A percentile compares a stretch with the other conserved stretches of the same genome.
These are phyloP conservation scores for Acanthosepion pharaonis DNA, from an alignment of 2,888 invertebrate species.

Conservation along the genomic window DNA sequence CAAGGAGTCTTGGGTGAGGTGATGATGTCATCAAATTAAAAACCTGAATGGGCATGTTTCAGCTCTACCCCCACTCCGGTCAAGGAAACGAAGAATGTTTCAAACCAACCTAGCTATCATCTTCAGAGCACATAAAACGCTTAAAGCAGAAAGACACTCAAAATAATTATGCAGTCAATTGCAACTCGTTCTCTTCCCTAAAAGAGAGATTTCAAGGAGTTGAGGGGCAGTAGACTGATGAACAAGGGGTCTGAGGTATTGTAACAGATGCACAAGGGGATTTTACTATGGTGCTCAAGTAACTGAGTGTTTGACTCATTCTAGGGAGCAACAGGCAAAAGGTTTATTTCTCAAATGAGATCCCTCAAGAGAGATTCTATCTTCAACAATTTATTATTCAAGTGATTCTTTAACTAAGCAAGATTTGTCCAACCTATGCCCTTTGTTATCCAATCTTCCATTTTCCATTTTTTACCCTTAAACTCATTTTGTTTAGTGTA, in stretches of 20 bases:
- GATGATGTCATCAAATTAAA: not conserved
- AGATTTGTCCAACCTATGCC: not conserved
- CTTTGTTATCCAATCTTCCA: not conserved
- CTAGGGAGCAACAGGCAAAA: not conserved
- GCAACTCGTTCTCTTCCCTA: not conserved
- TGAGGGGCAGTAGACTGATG: not conserved
- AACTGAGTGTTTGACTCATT: not conserved
- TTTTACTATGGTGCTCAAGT: not conserved
- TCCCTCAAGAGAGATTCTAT: not conserved
- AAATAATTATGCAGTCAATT: not conserved
- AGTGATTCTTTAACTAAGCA: not conserved
- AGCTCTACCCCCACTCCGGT: not conserved
- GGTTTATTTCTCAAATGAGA: not conserved
- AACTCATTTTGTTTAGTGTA: not conserved
- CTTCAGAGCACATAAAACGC: not conserved
- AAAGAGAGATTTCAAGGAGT: not conserved
- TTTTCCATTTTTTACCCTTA: not conserved
- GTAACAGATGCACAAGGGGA: not conserved
- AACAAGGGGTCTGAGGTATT: not conserved
- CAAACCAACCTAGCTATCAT: fast-evolving
- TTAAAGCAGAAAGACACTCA: not conserved
- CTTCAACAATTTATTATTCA: not conserved
- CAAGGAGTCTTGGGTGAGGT: not conserved
- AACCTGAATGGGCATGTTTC: not conserved
- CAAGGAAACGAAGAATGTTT: not conserved